A percentile compares a stretch with the other conserved stretches of the same genome.
phyloP scores from a whole-genome alignment of 1,140 invertebrate genomes.

The Drosophila sp. region DNA sequence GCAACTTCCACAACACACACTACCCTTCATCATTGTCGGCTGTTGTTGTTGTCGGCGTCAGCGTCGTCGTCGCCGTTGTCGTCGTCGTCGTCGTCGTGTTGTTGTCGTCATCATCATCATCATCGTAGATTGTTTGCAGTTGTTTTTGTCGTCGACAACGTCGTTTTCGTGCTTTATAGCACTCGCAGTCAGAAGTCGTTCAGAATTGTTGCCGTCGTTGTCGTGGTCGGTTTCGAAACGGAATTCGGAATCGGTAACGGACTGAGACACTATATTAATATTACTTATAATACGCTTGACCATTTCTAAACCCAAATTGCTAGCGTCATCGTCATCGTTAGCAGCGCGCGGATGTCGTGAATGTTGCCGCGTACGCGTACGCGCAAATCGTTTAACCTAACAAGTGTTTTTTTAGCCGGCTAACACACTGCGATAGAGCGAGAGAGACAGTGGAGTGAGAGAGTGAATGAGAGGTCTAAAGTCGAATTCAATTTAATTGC shows the following conservation, averaged over 20 bases:
- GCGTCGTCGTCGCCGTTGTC: constrained; percentile 18
- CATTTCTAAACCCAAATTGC: constrained; percentile 39
- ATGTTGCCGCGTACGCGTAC: constrained; percentile 32
- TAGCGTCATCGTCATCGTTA: constrained; percentile 33
- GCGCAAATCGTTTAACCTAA: constrained; percentile 50
- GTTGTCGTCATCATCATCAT: constrained; percentile 10
- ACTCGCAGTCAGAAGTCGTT: constrained; percentile 73
- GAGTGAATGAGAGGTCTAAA: constrained; percentile 7
- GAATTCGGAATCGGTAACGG: constrained; percentile 50
- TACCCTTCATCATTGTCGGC: constrained; percentile 24
- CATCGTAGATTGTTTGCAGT: constrained; percentile 13
- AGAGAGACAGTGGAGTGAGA: not conserved
- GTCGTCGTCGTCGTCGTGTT: constrained; percentile 14
- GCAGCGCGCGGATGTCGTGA: constrained; percentile 9
- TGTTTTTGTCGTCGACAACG: constrained; percentile 36
- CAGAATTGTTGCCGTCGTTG: constrained; percentile 74
- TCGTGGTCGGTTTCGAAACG: constrained; percentile 72
- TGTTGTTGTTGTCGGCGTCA: constrained; percentile 25
- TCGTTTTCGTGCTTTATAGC: constrained; percentile 78
- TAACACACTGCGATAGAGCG: constrained; percentile 31
- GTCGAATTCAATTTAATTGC: constrained; percentile 61
- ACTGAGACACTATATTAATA: constrained; percentile 20
- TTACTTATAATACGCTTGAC: constrained; percentile 14
- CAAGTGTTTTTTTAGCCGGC: constrained; percentile 41
- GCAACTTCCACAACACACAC: not conserved